phyloP scores from a whole-genome alignment of 2,888 invertebrate genomes.

The Odontothrips loti region DNA sequence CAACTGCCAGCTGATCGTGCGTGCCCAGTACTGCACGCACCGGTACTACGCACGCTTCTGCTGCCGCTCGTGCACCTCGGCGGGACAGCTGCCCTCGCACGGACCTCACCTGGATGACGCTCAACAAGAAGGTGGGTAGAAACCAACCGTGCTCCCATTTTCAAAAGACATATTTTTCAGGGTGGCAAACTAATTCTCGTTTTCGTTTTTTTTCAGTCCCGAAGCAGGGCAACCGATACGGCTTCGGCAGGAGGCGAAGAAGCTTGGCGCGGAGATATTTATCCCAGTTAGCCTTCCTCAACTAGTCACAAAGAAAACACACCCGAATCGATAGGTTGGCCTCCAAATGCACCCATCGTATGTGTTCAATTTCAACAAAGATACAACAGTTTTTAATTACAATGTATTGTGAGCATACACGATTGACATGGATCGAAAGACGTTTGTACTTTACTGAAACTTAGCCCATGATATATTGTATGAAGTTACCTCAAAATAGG shows the following conservation, averaged over 20 bases:
- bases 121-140: neutral
- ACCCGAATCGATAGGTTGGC: too few species aligned
- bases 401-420: too few species aligned
- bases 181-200: too few species aligned
- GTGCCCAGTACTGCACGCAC: constrained; percentile 79
- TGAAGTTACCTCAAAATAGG: constrained; percentile 2
- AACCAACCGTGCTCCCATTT: neutral
- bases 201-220: too few species aligned
- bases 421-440: too few species aligned
- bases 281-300: neutral
- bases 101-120: constrained; percentile 48
- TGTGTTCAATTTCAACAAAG: too few species aligned
- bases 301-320: neutral
- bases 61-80: constrained; percentile 86
- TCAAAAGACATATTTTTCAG: too few species aligned
- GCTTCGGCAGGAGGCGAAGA: constrained; percentile 15
- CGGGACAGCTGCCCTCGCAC: constrained; percentile 63
- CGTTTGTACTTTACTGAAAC: too few species aligned
- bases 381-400: too few species aligned
- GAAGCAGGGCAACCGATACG: too few species aligned
- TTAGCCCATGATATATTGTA: too few species aligned
- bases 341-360: too few species aligned
- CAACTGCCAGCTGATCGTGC: constrained; percentile 82
- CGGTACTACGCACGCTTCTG: constrained; percentile 90
- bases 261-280: neutral